These are phyloP conservation scores for Brachypodius melanocephalos DNA, from an alignment of 2,113 vertebrate species.

Conservation along the genomic window DNA sequence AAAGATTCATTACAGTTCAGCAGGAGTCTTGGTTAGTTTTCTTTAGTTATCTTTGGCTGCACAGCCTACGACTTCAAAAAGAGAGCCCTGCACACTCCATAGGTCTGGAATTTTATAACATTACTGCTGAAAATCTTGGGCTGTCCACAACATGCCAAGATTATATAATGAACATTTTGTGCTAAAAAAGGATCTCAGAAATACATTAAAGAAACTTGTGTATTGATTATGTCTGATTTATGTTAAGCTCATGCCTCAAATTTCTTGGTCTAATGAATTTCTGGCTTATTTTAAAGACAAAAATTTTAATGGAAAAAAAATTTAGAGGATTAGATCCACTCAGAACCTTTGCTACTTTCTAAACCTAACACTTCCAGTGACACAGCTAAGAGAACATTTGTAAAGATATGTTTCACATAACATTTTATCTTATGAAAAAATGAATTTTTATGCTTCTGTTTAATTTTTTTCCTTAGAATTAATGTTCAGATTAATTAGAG, in stretches of 20 bases:
- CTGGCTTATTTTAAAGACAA: background rate
- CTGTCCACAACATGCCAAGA: background rate
- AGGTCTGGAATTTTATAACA: background rate
- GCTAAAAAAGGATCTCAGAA: background rate
- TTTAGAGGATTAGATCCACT: background rate
- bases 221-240: background rate
- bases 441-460: background rate
- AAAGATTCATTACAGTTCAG: background rate
- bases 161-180: background rate
- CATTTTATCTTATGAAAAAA: background rate
- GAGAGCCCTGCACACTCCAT: fast-evolving
- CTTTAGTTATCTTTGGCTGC: background rate
- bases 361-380: background rate
- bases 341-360: background rate
- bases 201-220: background rate
- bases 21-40: background rate
- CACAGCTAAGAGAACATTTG: fast-evolving
- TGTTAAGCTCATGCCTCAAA: background rate
- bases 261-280: background rate
- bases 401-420: background rate
- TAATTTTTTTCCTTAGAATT: background rate
- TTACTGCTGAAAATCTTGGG: background rate
- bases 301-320: background rate
- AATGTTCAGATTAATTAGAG: background rate
- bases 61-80: background rate